A percentile compares a stretch with the other conserved stretches of the same genome.
Evolutionary conservation across 2,113 vertebrate genomes (phyloP).

Genomic region (Pongo abelii): DNA sequence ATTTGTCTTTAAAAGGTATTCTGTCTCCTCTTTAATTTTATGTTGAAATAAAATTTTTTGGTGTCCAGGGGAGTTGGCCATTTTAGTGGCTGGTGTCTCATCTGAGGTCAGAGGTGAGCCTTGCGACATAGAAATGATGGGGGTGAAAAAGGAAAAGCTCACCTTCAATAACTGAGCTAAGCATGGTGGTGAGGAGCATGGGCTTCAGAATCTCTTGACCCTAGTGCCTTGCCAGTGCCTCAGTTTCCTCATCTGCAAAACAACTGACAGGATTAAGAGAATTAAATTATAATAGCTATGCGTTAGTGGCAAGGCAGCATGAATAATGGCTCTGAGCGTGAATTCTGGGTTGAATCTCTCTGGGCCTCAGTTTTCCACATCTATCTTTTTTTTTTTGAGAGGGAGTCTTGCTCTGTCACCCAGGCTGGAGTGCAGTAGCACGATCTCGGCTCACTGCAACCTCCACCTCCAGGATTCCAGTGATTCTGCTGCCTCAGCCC

Average conservation of each 20-base stretch:
- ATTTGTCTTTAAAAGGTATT: background rate
- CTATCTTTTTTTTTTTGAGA: background rate
- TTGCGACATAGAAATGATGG: accelerated
- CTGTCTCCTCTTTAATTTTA: background rate
- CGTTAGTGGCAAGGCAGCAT: background rate
- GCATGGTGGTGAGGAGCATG: accelerated
- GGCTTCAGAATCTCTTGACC: background rate
- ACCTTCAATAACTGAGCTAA: background rate
- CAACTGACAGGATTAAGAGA: no score
- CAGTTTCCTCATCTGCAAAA: background rate
- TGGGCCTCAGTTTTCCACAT: background rate
- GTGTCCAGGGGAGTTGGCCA: background rate
- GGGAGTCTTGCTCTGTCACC: no score
- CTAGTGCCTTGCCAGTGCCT: accelerated
- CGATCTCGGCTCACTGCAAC: no score
- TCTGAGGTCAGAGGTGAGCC: background rate
- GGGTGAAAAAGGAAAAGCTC: background rate
- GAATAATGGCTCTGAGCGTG: accelerated
- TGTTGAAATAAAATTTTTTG: background rate
- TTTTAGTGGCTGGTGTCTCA: background rate
- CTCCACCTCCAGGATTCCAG: no score
- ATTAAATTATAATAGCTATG: no score
- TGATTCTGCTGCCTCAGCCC: no score
- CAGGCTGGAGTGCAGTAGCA: no score
- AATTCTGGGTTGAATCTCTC: background rate